Base-by-base conservation (phyloP, 1,140 invertebrate species). In the Hyposmocoma kahamanoa region DNA sequence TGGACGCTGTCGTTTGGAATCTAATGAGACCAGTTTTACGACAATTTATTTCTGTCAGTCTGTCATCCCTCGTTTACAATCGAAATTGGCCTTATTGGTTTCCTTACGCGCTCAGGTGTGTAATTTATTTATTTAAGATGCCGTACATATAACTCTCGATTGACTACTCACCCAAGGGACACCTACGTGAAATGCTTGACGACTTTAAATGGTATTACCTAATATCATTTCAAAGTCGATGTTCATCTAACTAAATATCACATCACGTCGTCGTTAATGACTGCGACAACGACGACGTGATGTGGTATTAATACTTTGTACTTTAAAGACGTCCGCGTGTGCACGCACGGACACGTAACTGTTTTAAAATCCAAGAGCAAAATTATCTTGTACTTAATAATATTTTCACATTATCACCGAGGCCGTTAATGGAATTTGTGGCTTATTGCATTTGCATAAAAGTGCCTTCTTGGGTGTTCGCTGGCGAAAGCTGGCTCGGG, bases 361-460 rank as follows among this genome's bases (percentile, higher is more conserved):
- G 77, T 81, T 77, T 71, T 67, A 53, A 74, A 71, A 64, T 64
- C 67, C 67, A 67, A 75, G 64, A 79, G 71, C 72, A 67, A 74
- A 81, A 81, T 81, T 73, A 78, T 81, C 75, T 81, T 74, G 72
- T 80, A 80, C n/a, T n/a, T n/a, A n/a, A 82, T 77, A 82, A 79
- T 82, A 80, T 71, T 81, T 84, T 81, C 68, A 73, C 76, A 76
- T 83, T 72, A 84, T 74, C 77, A 76, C 77, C 67, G 50, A 56
- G 30, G 41, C 50, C 32, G 57, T 63, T 70, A 74, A 68, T 67
- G 62, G 63, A 84, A 69, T 72, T 62, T 81, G 73, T 68, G 66
- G 53, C 73, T 76, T 81, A 69, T 28, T 46, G 45, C 62, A 69
- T 72, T 64, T 49, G 59, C 64, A 77, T 80, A 80, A 78, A n/a